Evolutionary conservation across 2,888 invertebrate species (phyloP).

Genomic region (Agapostemon virescens): DNA sequence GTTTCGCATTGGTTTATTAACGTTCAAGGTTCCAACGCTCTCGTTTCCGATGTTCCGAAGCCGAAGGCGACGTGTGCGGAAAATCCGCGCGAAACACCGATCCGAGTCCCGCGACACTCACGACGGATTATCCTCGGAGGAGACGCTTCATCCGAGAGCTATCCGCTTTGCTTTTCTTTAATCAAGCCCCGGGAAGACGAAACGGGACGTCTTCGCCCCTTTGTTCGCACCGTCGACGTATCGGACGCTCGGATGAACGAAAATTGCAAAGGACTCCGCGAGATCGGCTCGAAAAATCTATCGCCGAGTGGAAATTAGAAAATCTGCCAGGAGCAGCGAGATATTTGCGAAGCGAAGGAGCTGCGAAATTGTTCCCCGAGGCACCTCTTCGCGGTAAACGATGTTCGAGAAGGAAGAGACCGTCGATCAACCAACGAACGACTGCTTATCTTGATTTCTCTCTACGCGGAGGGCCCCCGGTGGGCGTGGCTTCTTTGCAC

Average conservation of each 20-base stretch:
- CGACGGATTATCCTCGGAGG: constrained; percentile 25
- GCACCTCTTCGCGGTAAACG: too few species aligned
- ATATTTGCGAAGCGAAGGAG: too few species aligned
- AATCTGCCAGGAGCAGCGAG: too few species aligned
- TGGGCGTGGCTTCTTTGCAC: neutral
- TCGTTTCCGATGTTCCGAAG: neutral
- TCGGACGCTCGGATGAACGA: neutral
- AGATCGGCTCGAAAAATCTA: neutral
- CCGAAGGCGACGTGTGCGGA: constrained; percentile 16
- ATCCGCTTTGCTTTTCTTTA: constrained; percentile 36
- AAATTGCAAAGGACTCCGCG: neutral
- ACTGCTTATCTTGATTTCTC: neutral
- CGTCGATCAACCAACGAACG: neutral
- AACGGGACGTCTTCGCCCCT: neutral
- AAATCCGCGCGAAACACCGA: constrained; percentile 13
- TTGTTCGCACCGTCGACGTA: neutral
- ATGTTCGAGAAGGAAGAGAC: neutral
- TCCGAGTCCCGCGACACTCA: constrained; percentile 22
- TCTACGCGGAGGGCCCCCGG: neutral
- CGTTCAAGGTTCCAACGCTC: neutral
- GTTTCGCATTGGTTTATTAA: neutral
- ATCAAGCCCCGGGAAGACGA: constrained; percentile 30
- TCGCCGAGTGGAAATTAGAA: neutral
- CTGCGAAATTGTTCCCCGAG: too few species aligned
- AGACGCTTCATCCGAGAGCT: constrained; percentile 5